These are phyloP conservation scores for Urosaurus nigricauda DNA, from an alignment of 2,797 vertebrate species.

Conservation along the genomic window DNA sequence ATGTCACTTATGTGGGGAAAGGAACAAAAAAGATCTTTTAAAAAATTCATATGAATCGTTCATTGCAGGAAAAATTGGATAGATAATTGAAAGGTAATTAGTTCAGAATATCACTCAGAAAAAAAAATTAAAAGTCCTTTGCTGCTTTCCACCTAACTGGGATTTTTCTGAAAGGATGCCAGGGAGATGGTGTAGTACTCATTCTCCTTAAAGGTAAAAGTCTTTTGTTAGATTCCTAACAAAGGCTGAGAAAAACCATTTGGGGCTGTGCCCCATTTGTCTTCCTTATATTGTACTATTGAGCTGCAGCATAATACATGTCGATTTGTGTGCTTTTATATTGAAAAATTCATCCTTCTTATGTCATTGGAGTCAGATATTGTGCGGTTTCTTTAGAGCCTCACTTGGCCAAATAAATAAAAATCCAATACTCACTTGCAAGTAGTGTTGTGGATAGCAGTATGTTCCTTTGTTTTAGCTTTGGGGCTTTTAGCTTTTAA, in stretches of 20 bases:
- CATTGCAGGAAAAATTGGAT: conserved; percentile 20
- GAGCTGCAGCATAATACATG: conserved; percentile 49
- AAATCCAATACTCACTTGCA: conserved; percentile 62
- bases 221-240: conserved; percentile 39
- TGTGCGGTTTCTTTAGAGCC: conserved; percentile 46
- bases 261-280: conserved; percentile 54
- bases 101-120: not conserved
- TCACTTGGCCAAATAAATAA: conserved; percentile 64
- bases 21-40: not conserved
- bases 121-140: conserved; percentile 1
- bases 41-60: conserved; percentile 30
- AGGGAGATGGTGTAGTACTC: conserved; percentile 1
- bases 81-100: not conserved
- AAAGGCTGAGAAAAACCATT: conserved; percentile 54
- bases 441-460: conserved; percentile 36
- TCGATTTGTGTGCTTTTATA: conserved; percentile 52
- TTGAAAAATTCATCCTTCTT: conserved; percentile 60
- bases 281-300: conserved; percentile 53
- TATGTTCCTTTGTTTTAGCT: conserved; percentile 40
- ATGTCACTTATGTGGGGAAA: not conserved
- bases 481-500: conserved; percentile 61
- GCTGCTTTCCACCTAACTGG: not conserved
- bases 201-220: conserved; percentile 14
- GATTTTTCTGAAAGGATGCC: conserved; percentile 16
- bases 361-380: conserved; percentile 45